These are phyloP conservation scores for Patiria pectinifera DNA, from an alignment of 53 echinoderm and acorn worm species.

Conservation along the genomic window DNA sequence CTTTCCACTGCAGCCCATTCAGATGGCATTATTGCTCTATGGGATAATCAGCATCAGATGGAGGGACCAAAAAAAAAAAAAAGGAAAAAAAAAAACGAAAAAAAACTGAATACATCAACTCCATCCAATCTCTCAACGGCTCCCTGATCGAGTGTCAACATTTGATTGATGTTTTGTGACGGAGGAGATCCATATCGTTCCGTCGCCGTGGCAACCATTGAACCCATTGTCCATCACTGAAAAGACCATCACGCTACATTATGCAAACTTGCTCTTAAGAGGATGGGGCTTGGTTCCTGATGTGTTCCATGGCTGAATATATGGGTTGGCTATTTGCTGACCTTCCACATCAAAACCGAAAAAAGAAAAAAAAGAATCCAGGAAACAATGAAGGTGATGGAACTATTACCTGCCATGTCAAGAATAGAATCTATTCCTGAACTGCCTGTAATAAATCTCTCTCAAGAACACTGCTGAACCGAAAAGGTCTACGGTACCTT, in stretches of 20 bases:
- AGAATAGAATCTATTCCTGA: background rate
- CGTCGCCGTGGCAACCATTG: conserved; percentile 53
- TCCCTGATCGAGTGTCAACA: conserved; percentile 64
- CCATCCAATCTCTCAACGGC: conserved; percentile 27
- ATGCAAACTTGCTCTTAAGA: conserved; percentile 55
- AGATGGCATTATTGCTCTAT: background rate
- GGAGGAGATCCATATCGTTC: conserved; percentile 63
- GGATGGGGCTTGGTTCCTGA: background rate
- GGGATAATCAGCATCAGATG: background rate
- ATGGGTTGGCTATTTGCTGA: background rate
- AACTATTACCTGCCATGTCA: background rate
- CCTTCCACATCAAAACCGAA: background rate
- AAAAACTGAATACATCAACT: background rate
- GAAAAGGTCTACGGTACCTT: no score
- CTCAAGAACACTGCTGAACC: background rate
- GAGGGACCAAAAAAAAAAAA: no score
- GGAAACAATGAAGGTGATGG: background rate
- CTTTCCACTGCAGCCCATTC: background rate
- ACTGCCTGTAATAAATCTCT: background rate
- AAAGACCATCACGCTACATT: conserved; percentile 67
- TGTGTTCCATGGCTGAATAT: background rate
- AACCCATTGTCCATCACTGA: conserved; percentile 68
- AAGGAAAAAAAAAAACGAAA: no score
- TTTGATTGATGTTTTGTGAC: conserved; percentile 70
- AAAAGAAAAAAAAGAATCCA: background rate